These are phyloP conservation scores for Tachysurus vachellii DNA, from an alignment of 2,113 vertebrate species.

Conservation along the genomic window DNA sequence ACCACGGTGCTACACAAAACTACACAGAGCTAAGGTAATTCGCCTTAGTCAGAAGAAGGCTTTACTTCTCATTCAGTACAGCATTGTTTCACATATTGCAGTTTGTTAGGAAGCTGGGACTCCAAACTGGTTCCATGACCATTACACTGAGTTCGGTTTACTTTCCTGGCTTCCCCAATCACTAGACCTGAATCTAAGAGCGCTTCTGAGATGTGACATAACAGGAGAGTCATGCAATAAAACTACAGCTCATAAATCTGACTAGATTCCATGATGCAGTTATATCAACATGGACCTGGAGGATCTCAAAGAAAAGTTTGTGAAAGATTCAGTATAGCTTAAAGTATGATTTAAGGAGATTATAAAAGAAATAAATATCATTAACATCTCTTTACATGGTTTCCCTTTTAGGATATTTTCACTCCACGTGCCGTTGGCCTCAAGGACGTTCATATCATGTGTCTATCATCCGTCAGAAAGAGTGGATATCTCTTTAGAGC, in stretches of 20 bases:
- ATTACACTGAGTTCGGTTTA: background rate
- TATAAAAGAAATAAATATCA: background rate
- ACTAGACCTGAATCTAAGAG: background rate
- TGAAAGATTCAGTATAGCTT: background rate
- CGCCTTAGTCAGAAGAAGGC: too few relatives aligned
- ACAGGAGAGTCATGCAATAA: background rate
- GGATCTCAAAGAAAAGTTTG: background rate
- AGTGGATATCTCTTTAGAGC: slow-evolving; percentile 73
- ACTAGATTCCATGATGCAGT: background rate
- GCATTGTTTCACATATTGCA: too few relatives aligned
- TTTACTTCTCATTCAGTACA: too few relatives aligned
- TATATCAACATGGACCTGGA: background rate
- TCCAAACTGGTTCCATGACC: background rate
- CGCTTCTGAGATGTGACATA: too few relatives aligned
- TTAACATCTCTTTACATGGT: background rate
- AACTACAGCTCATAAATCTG: background rate
- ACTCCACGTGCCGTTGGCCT: slow-evolving; percentile 75
- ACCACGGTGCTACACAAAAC: too few relatives aligned
- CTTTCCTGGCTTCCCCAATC: background rate
- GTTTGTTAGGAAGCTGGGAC: too few relatives aligned
- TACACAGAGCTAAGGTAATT: too few relatives aligned
- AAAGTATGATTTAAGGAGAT: background rate
- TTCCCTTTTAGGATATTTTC: slow-evolving; percentile 81
- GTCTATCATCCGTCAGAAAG: slow-evolving; percentile 74
- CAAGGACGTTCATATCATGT: slow-evolving; percentile 76